Evolutionary conservation across 2,797 vertebrate species (phyloP), one percentile per base, ranked within the genome.

Genomic region (Hemitrygon akajei): DNA sequence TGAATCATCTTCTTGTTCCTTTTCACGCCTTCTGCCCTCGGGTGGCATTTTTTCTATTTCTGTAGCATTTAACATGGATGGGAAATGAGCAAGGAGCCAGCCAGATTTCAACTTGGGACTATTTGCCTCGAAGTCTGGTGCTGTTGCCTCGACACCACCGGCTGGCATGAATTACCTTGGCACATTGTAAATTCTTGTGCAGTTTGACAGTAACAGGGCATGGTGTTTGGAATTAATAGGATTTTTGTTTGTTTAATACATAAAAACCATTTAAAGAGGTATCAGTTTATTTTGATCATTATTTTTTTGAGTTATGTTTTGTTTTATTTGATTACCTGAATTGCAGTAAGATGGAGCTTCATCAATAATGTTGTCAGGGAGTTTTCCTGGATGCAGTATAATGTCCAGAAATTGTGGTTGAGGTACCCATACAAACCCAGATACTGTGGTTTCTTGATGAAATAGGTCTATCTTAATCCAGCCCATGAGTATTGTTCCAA

Each of bases 391-490:
- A 93, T 94, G 77, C 91, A 95, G 69, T 79, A 87, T 91, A 79
- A 94, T n/a, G n/a, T 73, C 34, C n/a, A 75, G 20, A 40, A 94
- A 94, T 75, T 94, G 91, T 76, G 93, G 94, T 76, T 47, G 40
- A 71, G 94, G 93, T 91, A 66, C 91, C 94, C 94, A 95, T 58
- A 94, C 40, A 16, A 81, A 30, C 71, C 93, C 37, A 86, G 69
- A 40, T 60, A 56, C 93, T 5, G 58, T 93, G 30, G 71, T 69
- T 93, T 94, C 93, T 66, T 94, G 56, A 76, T 94, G 80, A 94
- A 95, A 95, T 11, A 93, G 75, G 94, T 95, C 93, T 10, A 94
- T 22, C 80, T 94, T 94, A 66, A 91, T 73, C 95, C 94, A 95
- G 91, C 95, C 95, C 34, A 95, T 69, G 34, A 91, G 58, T 93